phyloP scores from a whole-genome alignment of 2,888 invertebrate genomes.

The Tyria jacobaeae region DNA sequence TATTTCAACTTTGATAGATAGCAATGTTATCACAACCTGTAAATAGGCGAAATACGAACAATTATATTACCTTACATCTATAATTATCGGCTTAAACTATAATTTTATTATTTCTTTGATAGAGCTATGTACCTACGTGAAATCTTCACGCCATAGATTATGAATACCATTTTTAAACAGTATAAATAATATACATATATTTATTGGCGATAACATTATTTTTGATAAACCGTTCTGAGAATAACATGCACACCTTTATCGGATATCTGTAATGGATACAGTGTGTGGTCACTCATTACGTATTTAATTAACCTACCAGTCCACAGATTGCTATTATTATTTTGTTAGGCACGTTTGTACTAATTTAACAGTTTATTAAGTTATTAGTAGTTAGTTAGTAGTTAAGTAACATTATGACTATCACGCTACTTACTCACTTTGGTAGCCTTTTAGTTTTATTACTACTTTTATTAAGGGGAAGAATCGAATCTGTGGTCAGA shows the following conservation, averaged over 20 bases:
- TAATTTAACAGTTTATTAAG: background rate
- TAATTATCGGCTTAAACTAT: constrained; percentile 4
- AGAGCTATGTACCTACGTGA: background rate
- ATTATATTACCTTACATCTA: constrained; percentile 6
- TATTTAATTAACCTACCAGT: background rate
- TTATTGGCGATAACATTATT: background rate
- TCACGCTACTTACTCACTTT: no score
- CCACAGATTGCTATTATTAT: background rate
- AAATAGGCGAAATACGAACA: constrained; percentile 1
- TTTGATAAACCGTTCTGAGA: no score
- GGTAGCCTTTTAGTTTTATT: no score
- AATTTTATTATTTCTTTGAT: constrained; percentile 5
- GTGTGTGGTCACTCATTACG: no score
- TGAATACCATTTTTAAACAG: background rate
- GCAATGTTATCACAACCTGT: background rate
- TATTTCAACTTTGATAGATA: background rate
- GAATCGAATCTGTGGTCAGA: no score
- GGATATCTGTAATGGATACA: background rate
- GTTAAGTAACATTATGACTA: no score
- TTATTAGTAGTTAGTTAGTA: no score
- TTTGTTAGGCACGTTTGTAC: background rate
- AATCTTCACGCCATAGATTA: background rate
- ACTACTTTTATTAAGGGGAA: no score
- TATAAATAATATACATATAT: background rate
- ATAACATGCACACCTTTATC: background rate